Evolutionary conservation across 2,113 vertebrate genomes (phyloP).

Genomic region (Peromyscus maniculatus): DNA sequence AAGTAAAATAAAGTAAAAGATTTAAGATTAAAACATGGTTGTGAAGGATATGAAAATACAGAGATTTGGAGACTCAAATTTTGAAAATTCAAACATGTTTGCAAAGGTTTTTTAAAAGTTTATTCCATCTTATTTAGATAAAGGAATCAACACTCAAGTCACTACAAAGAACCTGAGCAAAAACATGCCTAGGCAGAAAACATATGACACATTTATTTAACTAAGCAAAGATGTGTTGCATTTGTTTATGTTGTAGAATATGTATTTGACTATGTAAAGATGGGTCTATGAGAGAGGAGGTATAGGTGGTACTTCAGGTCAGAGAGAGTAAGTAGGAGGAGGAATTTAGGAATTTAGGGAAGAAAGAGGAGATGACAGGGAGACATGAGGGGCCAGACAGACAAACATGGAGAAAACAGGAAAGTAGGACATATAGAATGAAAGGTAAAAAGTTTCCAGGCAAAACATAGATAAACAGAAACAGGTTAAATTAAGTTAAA

Average conservation of each 20-base stretch:
- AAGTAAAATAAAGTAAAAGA: background rate
- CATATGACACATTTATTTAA: background rate
- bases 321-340: background rate
- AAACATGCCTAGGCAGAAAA: background rate
- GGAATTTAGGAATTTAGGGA: background rate
- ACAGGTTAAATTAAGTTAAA: too few relatives aligned
- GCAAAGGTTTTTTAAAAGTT: background rate
- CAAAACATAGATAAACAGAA: too few relatives aligned
- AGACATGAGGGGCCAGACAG: too few relatives aligned
- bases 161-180: background rate
- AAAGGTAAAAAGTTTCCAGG: too few relatives aligned
- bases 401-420: too few relatives aligned
- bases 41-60: background rate
- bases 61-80: background rate
- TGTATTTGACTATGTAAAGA: background rate
- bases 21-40: background rate
- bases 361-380: background rate
- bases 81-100: slow-evolving; percentile 6
- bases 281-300: background rate
- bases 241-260: background rate
- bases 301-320: background rate
- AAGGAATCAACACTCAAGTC: background rate
- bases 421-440: too few relatives aligned
- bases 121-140: background rate
- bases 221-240: background rate